Percentiles rank a stretch among this genome's conserved stretches.
phyloP scores from a whole-genome alignment of 2,113 vertebrate genomes.

The Chlorodrepanis virens region DNA sequence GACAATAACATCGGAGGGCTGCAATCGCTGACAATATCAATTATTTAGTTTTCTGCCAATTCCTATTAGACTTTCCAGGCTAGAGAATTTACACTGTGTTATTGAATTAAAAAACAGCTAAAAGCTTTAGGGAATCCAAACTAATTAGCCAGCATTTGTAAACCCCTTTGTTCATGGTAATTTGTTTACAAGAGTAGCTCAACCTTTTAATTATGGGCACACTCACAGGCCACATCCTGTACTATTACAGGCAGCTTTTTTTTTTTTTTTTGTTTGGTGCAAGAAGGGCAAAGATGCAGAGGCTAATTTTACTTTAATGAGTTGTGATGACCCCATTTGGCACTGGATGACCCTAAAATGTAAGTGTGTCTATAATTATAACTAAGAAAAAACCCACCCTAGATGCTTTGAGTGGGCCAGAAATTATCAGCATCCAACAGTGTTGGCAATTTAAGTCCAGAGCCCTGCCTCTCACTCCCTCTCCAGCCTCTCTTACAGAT shows the following conservation, averaged over 20 bases:
- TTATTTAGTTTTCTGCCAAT: constrained; percentile 82
- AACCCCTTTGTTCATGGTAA: constrained; percentile 84
- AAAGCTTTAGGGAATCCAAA: constrained; percentile 80
- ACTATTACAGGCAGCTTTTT: not conserved
- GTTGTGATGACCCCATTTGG: not conserved
- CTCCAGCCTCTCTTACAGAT: not conserved
- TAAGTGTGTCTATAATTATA: constrained; percentile 54
- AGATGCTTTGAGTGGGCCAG: not conserved
- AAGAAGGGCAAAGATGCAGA: constrained; percentile 7
- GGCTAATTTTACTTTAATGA: constrained; percentile 62
- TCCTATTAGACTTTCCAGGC: constrained; percentile 79
- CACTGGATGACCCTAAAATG: constrained; percentile 37
- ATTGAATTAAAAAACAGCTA: constrained; percentile 81
- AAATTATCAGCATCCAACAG: not conserved
- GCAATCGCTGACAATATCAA: constrained; percentile 75
- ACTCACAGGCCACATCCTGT: constrained; percentile 64
- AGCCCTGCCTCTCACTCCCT: not conserved
- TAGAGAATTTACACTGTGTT: constrained; percentile 76
- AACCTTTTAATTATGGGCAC: constrained; percentile 84
- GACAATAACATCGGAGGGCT: constrained; percentile 64
- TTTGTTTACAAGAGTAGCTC: constrained; percentile 84
- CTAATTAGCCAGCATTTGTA: constrained; percentile 81
- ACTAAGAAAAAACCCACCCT: not conserved
- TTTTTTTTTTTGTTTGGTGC: not conserved
- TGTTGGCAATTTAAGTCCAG: not conserved